These are phyloP conservation scores for Lepidochrysops patricia DNA, from an alignment of 2,888 invertebrate genomes.

Conservation along the genomic window DNA sequence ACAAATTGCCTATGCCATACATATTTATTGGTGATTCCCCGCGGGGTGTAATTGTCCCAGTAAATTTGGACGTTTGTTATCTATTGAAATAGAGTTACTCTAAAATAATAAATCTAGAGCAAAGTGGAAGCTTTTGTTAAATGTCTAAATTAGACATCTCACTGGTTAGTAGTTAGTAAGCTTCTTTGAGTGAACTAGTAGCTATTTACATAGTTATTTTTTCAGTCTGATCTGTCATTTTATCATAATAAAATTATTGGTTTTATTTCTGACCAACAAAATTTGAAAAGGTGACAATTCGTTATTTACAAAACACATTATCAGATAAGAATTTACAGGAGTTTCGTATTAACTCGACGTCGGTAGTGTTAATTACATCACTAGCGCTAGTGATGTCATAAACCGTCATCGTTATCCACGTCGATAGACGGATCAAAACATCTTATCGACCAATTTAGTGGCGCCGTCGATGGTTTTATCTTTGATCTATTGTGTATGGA, in stretches of 20 bases:
- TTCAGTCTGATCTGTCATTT: no score
- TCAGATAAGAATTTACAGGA: neutral
- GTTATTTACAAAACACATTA: neutral
- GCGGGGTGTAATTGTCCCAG: slow-evolving; percentile 49
- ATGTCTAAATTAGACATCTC: no score
- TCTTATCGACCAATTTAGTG: neutral
- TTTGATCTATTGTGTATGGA: neutral
- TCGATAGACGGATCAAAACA: neutral
- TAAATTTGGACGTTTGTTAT: slow-evolving; percentile 16
- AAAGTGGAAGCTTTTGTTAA: no score
- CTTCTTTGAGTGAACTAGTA: no score
- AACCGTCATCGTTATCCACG: neutral
- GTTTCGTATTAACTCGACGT: neutral
- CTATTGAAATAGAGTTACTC: neutral
- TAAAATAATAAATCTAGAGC: neutral
- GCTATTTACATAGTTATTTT: no score
- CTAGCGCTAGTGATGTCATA: neutral
- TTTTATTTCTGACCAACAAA: no score
- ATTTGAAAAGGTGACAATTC: no score
- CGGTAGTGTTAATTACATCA: neutral
- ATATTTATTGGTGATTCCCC: slow-evolving; percentile 54
- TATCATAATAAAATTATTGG: no score
- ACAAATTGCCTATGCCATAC: slow-evolving; percentile 51
- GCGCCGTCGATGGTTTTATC: neutral
- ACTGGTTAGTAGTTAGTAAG: no score